A percentile compares a stretch with the other conserved stretches of the same genome.
These are phyloP conservation scores for human (Homo sapiens) DNA, from an alignment of 2,113 vertebrate species.

Conservation along the genomic window DNA sequence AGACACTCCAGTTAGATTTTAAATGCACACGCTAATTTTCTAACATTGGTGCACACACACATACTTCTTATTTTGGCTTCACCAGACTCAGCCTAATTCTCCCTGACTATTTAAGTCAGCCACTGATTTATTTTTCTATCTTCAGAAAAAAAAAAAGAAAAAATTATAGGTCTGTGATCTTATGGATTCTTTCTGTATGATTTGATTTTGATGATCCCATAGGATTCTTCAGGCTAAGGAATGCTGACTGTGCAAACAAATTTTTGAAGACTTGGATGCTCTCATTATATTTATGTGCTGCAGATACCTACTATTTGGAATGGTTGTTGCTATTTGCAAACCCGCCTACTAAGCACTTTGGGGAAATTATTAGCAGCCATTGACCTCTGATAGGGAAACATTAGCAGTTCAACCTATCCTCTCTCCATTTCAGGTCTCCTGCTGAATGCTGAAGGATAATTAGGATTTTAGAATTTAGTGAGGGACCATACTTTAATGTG, in stretches of 20 bases:
- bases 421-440: neutral
- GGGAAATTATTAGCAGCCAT: constrained; percentile 16
- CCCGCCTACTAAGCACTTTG: constrained; percentile 18
- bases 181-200: neutral
- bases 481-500: neutral
- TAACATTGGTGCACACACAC: neutral
- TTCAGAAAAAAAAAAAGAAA: neutral
- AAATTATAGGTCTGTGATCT: constrained; percentile 20
- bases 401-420: constrained; percentile 8
- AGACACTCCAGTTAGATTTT: neutral
- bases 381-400: constrained; percentile 39
- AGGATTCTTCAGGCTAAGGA: constrained; percentile 44
- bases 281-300: neutral
- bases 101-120: neutral
- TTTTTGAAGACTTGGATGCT: constrained; percentile 31
- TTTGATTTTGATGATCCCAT: constrained; percentile 38
- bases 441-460: neutral
- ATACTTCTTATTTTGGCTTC: neutral
- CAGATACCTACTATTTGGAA: constrained; percentile 16
- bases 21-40: neutral
- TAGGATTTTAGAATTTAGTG: neutral
- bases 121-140: constrained; percentile 32
- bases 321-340: constrained; percentile 34
- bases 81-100: neutral
- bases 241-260: constrained; percentile 21